Base-by-base conservation (phyloP, 2,797 vertebrate species). In the Gymnoscopelus microlampas region DNA sequence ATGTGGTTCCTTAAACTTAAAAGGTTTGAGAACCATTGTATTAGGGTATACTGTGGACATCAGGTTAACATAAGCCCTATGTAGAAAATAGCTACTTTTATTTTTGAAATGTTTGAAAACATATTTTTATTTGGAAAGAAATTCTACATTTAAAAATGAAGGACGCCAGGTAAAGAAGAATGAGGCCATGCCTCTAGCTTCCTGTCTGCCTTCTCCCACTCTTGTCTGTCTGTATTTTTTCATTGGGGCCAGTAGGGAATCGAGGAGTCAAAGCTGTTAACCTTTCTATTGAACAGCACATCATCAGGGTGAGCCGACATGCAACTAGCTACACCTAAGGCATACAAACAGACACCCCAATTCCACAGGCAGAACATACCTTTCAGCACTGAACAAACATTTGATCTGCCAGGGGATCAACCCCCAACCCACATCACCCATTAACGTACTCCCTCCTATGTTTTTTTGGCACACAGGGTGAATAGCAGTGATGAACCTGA, bases 241-340 rank as follows among this genome's bases (percentile, higher is more conserved):
- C 35, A 44, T 10, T 44, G 39, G 39, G 39, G 39, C 39, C 39
- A 44, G 8, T 44, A 12, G 12, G 56, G 68, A 72, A 63, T 56
- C 51, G 35, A 1, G 19, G 66, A 91, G 91, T 94, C 92, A 92
- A 91, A 92, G 76, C 83, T 88, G 87, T 94, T 94, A 91, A 94
- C 93, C 91, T 75, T 66, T 85, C 57, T 65, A 83, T 81, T 93
- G 84, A 91, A 74, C 83, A 66, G 76, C 74, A 84, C 71, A 78
- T 86, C 82, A 86, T 79, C 83, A 59, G 57, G 53, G 68, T 76
- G 66, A 72, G 63, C 49, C 23, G 70, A 78, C 60, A 76, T 68
- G 79, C 53, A 51, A 73, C 50, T 82, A 54, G 13, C 73, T 77
- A 67, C 87, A 91, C 79, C 84, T 89, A 60, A 82, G 73, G 75